Percentiles rank a stretch among this genome's conserved stretches.
Conservation (phyloP, 2,797 vertebrate species). For the Xyrichtys novacula region DNA sequence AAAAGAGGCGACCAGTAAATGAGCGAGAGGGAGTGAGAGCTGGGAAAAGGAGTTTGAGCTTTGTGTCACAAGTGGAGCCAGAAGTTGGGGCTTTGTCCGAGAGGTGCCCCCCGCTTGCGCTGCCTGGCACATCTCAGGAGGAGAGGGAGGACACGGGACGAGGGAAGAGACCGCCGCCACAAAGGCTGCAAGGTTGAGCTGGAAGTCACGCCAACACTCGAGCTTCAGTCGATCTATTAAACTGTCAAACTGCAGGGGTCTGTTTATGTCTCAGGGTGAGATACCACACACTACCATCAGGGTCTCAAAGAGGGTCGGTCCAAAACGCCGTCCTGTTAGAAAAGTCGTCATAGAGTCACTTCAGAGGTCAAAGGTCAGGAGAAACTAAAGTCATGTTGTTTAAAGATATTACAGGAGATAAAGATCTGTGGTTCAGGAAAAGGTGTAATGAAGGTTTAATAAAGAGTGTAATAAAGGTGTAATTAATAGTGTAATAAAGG, state of each 20-base stretch:
- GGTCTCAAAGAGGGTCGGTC: too few species aligned
- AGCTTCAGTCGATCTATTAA: conserved; percentile 7
- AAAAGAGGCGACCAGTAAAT: conserved; percentile 68
- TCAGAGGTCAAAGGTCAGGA: too few species aligned
- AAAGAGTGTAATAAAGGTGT: too few species aligned
- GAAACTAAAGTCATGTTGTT: too few species aligned
- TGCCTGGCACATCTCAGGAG: conserved; percentile 57
- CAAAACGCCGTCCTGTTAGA: too few species aligned
- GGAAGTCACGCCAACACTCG: conserved; percentile 21
- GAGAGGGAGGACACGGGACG: conserved; percentile 38
- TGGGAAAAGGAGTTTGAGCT: conserved; percentile 79
- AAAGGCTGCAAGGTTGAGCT: conserved; percentile 27
- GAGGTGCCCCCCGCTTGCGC: conserved; percentile 71
- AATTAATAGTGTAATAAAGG: too few species aligned
- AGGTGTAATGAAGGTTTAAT: too few species aligned
- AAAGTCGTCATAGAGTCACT: too few species aligned
- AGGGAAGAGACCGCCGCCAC: conserved; percentile 2
- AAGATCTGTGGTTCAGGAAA: too few species aligned
- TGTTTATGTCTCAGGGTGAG: not conserved
- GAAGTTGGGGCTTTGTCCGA: conserved; percentile 68
- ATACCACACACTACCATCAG: too few species aligned
- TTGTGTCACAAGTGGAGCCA: conserved; percentile 83
- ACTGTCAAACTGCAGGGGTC: not conserved
- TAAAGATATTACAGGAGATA: too few species aligned
- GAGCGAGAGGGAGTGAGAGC: conserved; percentile 57